phyloP scores from a whole-genome alignment of 2,797 vertebrate species.

The Adelosebastes latens region DNA sequence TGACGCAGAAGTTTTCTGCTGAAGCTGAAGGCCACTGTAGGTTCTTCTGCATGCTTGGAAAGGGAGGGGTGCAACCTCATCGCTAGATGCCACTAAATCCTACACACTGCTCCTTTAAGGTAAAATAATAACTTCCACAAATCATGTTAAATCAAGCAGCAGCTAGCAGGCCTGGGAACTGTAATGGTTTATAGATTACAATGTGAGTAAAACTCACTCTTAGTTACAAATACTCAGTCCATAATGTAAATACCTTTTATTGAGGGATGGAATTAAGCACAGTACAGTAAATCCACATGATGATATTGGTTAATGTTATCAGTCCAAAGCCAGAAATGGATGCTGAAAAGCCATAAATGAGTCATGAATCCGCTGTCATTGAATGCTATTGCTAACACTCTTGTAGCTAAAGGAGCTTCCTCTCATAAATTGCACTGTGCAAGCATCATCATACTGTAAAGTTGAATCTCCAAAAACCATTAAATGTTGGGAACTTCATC shows the following conservation, averaged over 20 bases:
- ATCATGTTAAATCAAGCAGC: constrained; percentile 10
- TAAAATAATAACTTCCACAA: constrained; percentile 18
- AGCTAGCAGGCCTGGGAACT: constrained; percentile 18
- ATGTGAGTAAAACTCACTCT: not conserved
- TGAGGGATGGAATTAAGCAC: constrained; percentile 41
- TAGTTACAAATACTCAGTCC: constrained; percentile 10
- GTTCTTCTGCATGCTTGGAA: too few species aligned
- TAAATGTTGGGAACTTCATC: constrained; percentile 40
- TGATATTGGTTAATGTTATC: constrained; percentile 14
- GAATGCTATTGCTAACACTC: constrained; percentile 34
- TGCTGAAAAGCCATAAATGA: constrained; percentile 62
- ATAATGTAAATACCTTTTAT: constrained; percentile 19
- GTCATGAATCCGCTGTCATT: constrained; percentile 25
- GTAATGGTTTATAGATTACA: constrained; percentile 17
- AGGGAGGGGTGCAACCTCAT: too few species aligned
- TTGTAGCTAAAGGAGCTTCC: constrained; percentile 54
- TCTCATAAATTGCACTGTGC: constrained; percentile 51
- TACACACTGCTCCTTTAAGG: not conserved
- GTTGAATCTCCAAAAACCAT: constrained; percentile 20
- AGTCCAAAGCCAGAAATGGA: constrained; percentile 53
- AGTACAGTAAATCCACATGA: constrained; percentile 32
- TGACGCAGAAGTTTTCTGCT: too few species aligned
- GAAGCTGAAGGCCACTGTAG: too few species aligned
- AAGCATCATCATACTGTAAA: constrained; percentile 26
- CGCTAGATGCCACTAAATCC: not conserved